Base-by-base conservation (phyloP, 2,113 vertebrate genomes). In the Halichoerus grypus region DNA sequence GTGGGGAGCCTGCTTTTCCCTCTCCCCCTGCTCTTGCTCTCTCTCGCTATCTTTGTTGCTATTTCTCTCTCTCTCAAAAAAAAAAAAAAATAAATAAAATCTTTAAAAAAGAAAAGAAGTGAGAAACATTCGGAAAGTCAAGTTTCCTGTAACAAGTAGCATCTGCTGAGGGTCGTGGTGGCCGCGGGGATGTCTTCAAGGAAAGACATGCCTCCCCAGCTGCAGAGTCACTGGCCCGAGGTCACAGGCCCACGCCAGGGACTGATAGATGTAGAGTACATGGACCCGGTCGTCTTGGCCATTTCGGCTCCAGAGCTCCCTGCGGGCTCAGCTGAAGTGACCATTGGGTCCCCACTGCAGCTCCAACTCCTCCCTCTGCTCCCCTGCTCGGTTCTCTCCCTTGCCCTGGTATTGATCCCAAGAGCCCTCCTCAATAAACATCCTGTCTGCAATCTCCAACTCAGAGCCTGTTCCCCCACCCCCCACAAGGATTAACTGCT, bases 111-210 rank as follows among this genome's bases (percentile, higher is more conserved):
- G 28, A 67, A 33, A 67, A 61, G 59, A 51, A 72, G n/a, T 5
- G 3, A 22, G 63, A 71, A 91, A 4, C 15, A 33, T 16, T 36
- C 57, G 7, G 3, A 31, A 53, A 63, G 76, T 59, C 80, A 18
- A 63, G 22, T 11, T 51, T 46, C 61, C 94, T 46, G 21, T n/a
- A 15, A 74, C 31, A 13, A 57, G n/a, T 76, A 65, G 33, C 5
- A 12, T 33, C 76, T 55, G 28, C 36, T 14, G 55, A 61, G 77
- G 31, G 39, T 11, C 46, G 4, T 18, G 59, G 28, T 13, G 49
- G 39, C 12, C 0, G 0, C 19, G 19, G 19, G 1, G 31, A 39
- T 1, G 10, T 51, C 42, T 53, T 36, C 18, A 28, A 39, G 57
- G 26, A 59, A n/a, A 57, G 61, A 42, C 3, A 6, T 9, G 57